Evolutionary conservation across 1,140 invertebrate species (phyloP).

Genomic region (Drosophila erecta): DNA sequence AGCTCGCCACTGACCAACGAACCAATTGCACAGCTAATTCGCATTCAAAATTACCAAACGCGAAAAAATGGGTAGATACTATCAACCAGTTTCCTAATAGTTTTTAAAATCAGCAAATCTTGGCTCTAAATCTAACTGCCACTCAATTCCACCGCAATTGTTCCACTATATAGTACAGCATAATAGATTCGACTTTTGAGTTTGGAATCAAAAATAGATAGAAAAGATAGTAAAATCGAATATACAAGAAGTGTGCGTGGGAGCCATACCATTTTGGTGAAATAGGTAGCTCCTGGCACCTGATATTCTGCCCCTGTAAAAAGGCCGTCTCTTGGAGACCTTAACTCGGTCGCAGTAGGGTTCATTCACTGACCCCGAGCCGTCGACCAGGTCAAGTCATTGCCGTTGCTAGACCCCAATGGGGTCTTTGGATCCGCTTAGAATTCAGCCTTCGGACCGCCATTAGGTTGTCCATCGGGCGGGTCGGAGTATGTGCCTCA

Average conservation of each 20-base stretch:
- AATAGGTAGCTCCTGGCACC: slow-evolving; percentile 5
- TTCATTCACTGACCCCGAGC: slow-evolving; percentile 57
- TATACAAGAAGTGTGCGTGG: background rate
- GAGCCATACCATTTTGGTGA: background rate
- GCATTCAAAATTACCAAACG: too few relatives aligned
- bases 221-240: background rate
- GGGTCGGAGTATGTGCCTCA: slow-evolving; percentile 35
- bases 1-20: too few relatives aligned
- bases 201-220: background rate
- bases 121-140: too few relatives aligned
- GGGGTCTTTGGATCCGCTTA: slow-evolving; percentile 31
- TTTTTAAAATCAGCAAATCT: too few relatives aligned
- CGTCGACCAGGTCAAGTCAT: slow-evolving; percentile 30
- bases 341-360: slow-evolving; percentile 14
- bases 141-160: background rate
- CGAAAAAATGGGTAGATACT: too few relatives aligned
- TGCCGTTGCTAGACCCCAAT: slow-evolving; percentile 46
- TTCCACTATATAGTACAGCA: background rate
- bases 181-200: background rate
- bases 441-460: slow-evolving; percentile 38
- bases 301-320: slow-evolving; percentile 1
- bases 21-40: too few relatives aligned
- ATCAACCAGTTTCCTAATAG: too few relatives aligned
- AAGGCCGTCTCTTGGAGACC: slow-evolving; percentile 8
- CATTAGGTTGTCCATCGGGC: slow-evolving; percentile 37